These are phyloP conservation scores for Mycteria americana DNA, from an alignment of 2,797 vertebrate genomes.

Conservation along the genomic window DNA sequence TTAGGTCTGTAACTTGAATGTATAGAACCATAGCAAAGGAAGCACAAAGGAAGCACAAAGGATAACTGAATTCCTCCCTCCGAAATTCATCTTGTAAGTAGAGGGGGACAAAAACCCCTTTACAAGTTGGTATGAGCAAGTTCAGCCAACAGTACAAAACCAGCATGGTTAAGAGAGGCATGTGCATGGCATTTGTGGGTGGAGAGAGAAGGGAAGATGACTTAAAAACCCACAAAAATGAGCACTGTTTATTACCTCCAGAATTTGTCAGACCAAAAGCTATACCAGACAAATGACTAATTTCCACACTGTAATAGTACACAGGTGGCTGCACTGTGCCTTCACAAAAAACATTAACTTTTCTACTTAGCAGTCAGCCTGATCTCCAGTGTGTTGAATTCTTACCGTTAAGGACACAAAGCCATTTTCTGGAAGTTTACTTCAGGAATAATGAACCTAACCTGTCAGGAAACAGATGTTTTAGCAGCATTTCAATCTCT, in stretches of 20 bases:
- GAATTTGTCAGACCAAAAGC: slow-evolving; percentile 49
- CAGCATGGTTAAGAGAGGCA: background rate
- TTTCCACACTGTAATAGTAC: slow-evolving; percentile 42
- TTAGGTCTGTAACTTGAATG: background rate
- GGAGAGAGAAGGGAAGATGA: background rate
- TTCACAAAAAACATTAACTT: background rate
- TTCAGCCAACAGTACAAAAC: background rate
- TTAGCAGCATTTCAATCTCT: background rate
- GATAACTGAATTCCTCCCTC: background rate
- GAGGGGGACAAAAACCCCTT: background rate
- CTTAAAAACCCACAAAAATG: slow-evolving; percentile 37
- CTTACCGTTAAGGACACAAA: background rate
- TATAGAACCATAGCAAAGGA: background rate
- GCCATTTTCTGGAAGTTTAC: background rate
- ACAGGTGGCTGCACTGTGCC: background rate
- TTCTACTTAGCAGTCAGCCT: background rate
- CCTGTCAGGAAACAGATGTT: slow-evolving; percentile 17
- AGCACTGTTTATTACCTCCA: slow-evolving; percentile 38
- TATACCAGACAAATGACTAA: slow-evolving; percentile 59
- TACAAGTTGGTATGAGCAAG: background rate
- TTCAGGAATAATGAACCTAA: slow-evolving; percentile 3
- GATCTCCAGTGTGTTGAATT: background rate
- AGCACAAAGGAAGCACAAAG: background rate
- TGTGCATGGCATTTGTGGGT: background rate
- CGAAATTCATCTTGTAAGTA: background rate